phyloP scores from a whole-genome alignment of 2,888 invertebrate species.

The Drosophila merina region DNA sequence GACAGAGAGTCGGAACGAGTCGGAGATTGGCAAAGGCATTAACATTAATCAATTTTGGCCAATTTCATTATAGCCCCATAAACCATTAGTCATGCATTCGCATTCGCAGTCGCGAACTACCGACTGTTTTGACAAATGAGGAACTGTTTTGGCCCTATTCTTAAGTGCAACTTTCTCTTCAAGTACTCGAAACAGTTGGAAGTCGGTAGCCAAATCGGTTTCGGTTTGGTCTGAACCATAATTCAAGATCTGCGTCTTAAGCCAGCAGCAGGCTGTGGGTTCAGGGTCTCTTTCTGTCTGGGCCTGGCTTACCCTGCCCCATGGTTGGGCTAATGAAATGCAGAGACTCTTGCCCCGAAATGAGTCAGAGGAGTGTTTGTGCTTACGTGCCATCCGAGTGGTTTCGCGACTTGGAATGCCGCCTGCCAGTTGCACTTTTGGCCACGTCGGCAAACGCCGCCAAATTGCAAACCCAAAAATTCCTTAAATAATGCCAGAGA shows the following conservation, averaged over 20 bases:
- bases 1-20: slow-evolving; percentile 35
- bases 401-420: slow-evolving; percentile 40
- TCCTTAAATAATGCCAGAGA: not conserved
- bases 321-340: slow-evolving; percentile 34
- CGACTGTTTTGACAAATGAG: slow-evolving; percentile 8
- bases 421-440: slow-evolving; percentile 23
- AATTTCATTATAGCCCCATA: slow-evolving; percentile 19
- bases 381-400: slow-evolving; percentile 37
- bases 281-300: slow-evolving; percentile 16
- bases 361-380: slow-evolving; percentile 39
- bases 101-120: not conserved
- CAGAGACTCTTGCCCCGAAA: slow-evolving; percentile 32
- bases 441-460: slow-evolving; percentile 33
- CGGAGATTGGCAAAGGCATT: slow-evolving; percentile 4
- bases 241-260: slow-evolving; percentile 39
- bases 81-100: slow-evolving; percentile 37
- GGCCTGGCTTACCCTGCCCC: slow-evolving; percentile 5
- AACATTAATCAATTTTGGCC: slow-evolving; percentile 53
- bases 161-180: slow-evolving; percentile 43
- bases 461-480: slow-evolving; percentile 12
- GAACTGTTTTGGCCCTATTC: slow-evolving; percentile 31
- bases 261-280: slow-evolving; percentile 18
- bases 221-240: slow-evolving; percentile 20
- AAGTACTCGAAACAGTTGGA: slow-evolving; percentile 13
- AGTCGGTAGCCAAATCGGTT: slow-evolving; percentile 14